A percentile compares a stretch with the other conserved stretches of the same genome.
Conservation (phyloP, 1,140 invertebrate genomes). For the Drosophila murphyi region DNA sequence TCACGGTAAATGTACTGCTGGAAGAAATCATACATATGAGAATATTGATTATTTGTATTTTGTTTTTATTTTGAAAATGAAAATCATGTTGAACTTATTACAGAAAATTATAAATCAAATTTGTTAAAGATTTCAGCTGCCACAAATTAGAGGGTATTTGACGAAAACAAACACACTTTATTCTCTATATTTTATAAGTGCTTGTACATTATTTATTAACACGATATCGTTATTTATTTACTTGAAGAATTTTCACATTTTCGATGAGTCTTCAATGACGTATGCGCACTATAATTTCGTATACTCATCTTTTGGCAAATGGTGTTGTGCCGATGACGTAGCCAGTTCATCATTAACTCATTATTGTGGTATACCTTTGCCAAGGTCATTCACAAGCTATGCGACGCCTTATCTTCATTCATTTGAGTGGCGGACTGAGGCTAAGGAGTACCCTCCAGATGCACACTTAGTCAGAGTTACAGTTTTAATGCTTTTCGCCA, state of each 20-base stretch:
- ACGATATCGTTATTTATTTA: constrained; percentile 70
- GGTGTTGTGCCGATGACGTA: constrained; percentile 58
- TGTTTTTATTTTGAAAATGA: not conserved
- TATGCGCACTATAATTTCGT: constrained; percentile 34
- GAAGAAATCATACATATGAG: not conserved
- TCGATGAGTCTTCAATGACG: constrained; percentile 64
- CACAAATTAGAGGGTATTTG: constrained; percentile 2
- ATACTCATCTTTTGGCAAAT: constrained; percentile 27
- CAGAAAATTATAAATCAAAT: not conserved
- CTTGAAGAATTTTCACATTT: constrained; percentile 69
- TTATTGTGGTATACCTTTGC: constrained; percentile 6
- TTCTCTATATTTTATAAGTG: not conserved
- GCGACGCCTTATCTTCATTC: constrained; percentile 19
- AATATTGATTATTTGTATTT: too few relatives aligned
- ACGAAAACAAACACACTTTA: not conserved
- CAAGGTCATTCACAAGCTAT: not conserved
- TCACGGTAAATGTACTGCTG: not conserved
- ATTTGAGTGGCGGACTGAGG: constrained; percentile 9
- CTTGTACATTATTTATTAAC: constrained; percentile 60
- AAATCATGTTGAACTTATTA: not conserved
- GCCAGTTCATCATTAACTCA: constrained; percentile 2
- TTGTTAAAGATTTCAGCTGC: not conserved
- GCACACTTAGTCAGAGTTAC: constrained; percentile 37
- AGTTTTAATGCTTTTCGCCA: constrained; percentile 68
- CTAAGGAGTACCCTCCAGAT: not conserved